A percentile compares a stretch with the other conserved stretches of the same genome.
Conservation (phyloP, 2,797 vertebrate genomes). For the Sebastes dallii region DNA sequence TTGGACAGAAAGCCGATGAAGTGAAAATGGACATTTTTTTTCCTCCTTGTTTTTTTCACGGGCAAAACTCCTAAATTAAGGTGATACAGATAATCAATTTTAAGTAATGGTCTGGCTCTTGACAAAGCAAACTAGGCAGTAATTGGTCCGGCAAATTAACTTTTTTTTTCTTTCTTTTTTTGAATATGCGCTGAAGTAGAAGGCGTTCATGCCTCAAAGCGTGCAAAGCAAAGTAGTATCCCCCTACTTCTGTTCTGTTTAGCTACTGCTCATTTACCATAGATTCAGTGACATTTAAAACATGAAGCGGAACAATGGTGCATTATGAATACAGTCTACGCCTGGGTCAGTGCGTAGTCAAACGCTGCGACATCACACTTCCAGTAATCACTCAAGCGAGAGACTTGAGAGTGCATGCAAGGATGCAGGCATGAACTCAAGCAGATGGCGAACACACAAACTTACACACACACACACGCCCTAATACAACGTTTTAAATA, state of each 20-base stretch:
- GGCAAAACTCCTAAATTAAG: conserved; percentile 55
- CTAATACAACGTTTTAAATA: neutral
- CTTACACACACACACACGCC: neutral
- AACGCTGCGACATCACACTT: conserved; percentile 31
- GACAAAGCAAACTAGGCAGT: conserved; percentile 69
- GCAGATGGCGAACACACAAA: conserved; percentile 10
- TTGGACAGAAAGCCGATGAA: conserved; percentile 67
- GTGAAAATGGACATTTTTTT: conserved; percentile 45
- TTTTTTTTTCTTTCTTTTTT: conserved; percentile 9
- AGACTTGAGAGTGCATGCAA: neutral
- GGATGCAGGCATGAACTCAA: neutral
- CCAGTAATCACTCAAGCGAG: conserved; percentile 36
- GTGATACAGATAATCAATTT: conserved; percentile 68
- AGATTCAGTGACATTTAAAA: conserved; percentile 72
- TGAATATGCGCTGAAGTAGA: conserved; percentile 28
- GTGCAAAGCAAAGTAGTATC: conserved; percentile 24
- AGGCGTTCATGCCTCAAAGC: conserved; percentile 26
- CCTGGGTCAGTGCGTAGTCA: conserved; percentile 59
- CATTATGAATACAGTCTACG: conserved; percentile 47
- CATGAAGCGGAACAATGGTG: conserved; percentile 33
- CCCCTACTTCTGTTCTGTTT: conserved; percentile 34
- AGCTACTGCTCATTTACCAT: conserved; percentile 52
- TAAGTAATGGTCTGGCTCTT: conserved; percentile 62
- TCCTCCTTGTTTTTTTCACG: conserved; percentile 4
- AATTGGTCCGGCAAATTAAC: conserved; percentile 71